phyloP scores from a whole-genome alignment of 1,140 invertebrate species.

The Ceratosolen solmsi region DNA sequence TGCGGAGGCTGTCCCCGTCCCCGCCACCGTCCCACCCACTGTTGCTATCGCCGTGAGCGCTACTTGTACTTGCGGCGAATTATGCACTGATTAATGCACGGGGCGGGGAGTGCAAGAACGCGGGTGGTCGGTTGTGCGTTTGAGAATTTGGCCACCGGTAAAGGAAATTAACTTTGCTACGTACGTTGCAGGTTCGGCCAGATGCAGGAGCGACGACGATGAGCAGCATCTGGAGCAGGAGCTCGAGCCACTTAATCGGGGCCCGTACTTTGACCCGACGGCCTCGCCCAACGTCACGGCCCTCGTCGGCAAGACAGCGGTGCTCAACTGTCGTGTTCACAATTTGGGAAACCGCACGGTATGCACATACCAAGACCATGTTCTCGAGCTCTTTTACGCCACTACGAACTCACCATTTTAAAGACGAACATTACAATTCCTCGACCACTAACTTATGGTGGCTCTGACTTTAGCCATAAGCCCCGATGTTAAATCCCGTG shows the following conservation, averaged over 20 bases:
- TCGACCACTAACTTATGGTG: too few relatives aligned
- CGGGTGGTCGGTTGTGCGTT: background rate
- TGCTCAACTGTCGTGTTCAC: slow-evolving; percentile 84
- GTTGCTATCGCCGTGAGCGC: too few relatives aligned
- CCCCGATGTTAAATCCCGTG: too few relatives aligned
- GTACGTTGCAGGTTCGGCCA: slow-evolving; percentile 60
- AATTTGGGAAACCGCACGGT: slow-evolving; percentile 87
- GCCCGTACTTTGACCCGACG: slow-evolving; percentile 82
- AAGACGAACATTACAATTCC: too few relatives aligned
- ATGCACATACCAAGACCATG: slow-evolving; percentile 43
- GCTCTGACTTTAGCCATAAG: too few relatives aligned
- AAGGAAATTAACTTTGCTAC: background rate
- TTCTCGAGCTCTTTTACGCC: too few relatives aligned
- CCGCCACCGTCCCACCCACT: too few relatives aligned
- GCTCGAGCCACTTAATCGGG: slow-evolving; percentile 73
- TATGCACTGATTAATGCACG: background rate
- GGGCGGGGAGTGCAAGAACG: background rate
- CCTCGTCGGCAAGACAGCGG: slow-evolving; percentile 84
- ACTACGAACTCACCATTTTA: too few relatives aligned
- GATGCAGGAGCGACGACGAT: slow-evolving; percentile 65
- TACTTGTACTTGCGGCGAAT: background rate
- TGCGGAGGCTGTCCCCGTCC: too few relatives aligned
- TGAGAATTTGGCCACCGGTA: too few relatives aligned
- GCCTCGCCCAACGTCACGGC: slow-evolving; percentile 87
- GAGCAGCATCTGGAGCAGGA: slow-evolving; percentile 66